These are phyloP conservation scores for Sinocyclocheilus maitianheensis DNA, from an alignment of 2,113 vertebrate species.

Conservation along the genomic window DNA sequence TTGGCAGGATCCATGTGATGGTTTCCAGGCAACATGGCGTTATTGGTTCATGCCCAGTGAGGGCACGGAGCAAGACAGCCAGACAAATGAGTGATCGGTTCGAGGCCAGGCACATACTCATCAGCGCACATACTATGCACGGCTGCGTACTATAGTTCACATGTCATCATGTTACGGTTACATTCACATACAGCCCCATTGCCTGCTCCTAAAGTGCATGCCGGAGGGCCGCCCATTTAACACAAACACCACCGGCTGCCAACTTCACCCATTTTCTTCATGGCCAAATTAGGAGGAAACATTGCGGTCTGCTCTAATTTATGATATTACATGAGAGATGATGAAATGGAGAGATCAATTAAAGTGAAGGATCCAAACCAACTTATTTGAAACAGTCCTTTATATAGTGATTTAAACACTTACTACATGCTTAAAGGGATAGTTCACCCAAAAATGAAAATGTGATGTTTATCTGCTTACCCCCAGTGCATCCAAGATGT, in stretches of 20 bases:
- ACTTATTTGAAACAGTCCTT: not conserved
- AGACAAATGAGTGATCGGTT: slow-evolving; percentile 10
- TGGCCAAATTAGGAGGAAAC: not conserved
- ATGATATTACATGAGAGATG: not conserved
- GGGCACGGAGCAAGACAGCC: slow-evolving; percentile 12
- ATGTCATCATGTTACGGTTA: not conserved
- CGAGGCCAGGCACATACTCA: no score
- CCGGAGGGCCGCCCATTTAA: not conserved
- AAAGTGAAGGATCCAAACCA: not conserved
- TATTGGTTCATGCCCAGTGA: slow-evolving; percentile 32
- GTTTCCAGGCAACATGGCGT: slow-evolving; percentile 50
- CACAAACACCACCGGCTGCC: not conserved
- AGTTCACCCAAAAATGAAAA: no score
- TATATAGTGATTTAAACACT: not conserved
- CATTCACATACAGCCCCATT: not conserved
- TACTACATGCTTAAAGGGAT: not conserved
- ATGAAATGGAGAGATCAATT: not conserved
- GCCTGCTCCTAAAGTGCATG: not conserved
- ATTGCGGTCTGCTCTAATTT: not conserved
- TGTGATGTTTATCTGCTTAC: no score
- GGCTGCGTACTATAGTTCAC: not conserved
- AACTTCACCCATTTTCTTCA: not conserved
- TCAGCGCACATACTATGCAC: not conserved
- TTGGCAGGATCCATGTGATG: slow-evolving; percentile 8
- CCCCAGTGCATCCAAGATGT: no score